Percentiles rank a stretch among this genome's conserved stretches.
Conservation (phyloP, 2,888 invertebrate species). For the Eustalomyia histrio region DNA sequence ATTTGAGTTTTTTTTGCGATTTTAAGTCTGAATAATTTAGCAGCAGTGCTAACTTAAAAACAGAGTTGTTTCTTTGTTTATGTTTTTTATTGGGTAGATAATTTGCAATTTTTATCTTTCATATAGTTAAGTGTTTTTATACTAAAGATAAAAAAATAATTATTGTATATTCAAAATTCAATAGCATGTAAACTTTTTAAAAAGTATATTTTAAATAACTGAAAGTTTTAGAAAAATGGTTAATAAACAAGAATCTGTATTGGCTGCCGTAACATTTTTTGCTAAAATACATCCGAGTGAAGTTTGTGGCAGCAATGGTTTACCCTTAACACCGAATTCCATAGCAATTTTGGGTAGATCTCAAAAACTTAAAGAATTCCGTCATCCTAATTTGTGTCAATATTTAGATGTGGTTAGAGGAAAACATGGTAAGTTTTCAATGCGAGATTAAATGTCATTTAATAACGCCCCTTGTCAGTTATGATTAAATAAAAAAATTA, state of each 20-base stretch:
- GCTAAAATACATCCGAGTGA: slow-evolving; percentile 94
- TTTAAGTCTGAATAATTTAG: too few relatives aligned
- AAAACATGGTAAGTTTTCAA: slow-evolving; percentile 89
- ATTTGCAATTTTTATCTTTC: slow-evolving; percentile 5
- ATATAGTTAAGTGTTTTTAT: neutral
- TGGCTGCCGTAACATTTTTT: slow-evolving; percentile 95
- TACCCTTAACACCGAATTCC: slow-evolving; percentile 97
- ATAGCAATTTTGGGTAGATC: slow-evolving; percentile 95
- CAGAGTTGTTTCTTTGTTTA: slow-evolving; percentile 45
- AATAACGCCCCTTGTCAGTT: slow-evolving; percentile 7
- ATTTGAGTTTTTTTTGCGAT: too few relatives aligned
- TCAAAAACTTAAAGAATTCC: slow-evolving; percentile 88
- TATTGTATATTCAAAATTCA: neutral
- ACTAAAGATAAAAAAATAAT: neutral
- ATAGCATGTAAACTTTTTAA: neutral
- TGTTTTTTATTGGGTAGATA: slow-evolving; percentile 24
- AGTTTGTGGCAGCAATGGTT: slow-evolving; percentile 95
- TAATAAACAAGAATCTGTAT: slow-evolving; percentile 62
- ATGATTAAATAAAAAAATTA: too few relatives aligned
- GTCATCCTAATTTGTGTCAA: slow-evolving; percentile 90
- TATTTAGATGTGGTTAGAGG: slow-evolving; percentile 95
- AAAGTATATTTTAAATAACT: neutral
- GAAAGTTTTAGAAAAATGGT: slow-evolving; percentile 40
- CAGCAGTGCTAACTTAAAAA: neutral
- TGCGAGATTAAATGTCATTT: neutral